Percentiles rank a stretch among this genome's conserved stretches.
Conservation (phyloP, 2,113 vertebrate genomes). For the Cephalophus harveyi region DNA sequence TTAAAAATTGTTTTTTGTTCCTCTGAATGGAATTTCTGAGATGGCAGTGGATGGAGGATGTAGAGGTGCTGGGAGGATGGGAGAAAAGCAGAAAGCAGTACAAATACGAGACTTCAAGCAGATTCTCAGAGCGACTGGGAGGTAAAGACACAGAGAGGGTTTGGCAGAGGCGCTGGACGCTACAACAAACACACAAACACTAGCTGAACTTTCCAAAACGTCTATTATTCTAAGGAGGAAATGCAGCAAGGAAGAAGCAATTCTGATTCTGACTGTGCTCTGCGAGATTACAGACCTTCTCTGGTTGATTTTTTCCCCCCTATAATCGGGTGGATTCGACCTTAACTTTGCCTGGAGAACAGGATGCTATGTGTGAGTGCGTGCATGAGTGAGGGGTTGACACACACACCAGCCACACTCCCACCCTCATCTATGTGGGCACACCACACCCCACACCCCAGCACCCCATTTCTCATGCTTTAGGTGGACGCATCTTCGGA, state of each 20-base stretch:
- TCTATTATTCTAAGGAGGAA: conserved; percentile 78
- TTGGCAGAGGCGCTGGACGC: conserved; percentile 51
- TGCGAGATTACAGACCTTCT: conserved; percentile 78
- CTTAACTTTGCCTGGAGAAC: conserved; percentile 81
- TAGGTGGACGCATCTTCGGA: conserved; percentile 68
- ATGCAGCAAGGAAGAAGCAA: conserved; percentile 72
- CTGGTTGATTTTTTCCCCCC: conserved; percentile 60
- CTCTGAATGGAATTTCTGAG: conserved; percentile 69
- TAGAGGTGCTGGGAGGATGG: conserved; percentile 31
- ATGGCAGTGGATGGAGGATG: conserved; percentile 34
- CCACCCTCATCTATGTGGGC: conserved; percentile 48
- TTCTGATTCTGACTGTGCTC: conserved; percentile 83
- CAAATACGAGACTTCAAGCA: conserved; percentile 74
- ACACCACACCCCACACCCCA: conserved; percentile 30
- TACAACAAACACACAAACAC: conserved; percentile 82
- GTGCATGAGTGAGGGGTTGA: conserved; percentile 59
- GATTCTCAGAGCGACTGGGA: conserved; percentile 66
- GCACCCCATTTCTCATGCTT: conserved; percentile 79
- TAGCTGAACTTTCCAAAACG: conserved; percentile 78
- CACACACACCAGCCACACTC: conserved; percentile 71
- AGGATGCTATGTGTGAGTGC: conserved; percentile 73
- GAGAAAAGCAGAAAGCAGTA: conserved; percentile 68
- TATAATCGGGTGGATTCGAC: conserved; percentile 64
- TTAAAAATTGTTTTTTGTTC: conserved; percentile 59
- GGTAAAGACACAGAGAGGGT: conserved; percentile 57